These are phyloP conservation scores for Kryphioiulus occultus DNA, from an alignment of 2,888 invertebrate genomes.

Conservation along the genomic window DNA sequence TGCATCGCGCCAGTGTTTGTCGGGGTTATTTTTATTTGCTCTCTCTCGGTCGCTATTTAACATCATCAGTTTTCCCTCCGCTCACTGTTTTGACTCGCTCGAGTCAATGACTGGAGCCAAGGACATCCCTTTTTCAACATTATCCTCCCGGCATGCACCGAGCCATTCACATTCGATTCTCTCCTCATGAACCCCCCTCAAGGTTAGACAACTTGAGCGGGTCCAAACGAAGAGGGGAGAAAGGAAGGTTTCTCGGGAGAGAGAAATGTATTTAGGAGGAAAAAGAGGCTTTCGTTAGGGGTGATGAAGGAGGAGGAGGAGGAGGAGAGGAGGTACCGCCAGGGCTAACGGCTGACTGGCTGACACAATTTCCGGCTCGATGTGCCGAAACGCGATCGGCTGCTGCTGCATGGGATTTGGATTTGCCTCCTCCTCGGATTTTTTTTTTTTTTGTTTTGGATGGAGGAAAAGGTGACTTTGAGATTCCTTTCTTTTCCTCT, in stretches of 20 bases:
- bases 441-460: neutral
- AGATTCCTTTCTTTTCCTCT: slow-evolving; percentile 42
- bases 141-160: slow-evolving; percentile 22
- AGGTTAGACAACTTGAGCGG: slow-evolving; percentile 41
- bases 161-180: neutral
- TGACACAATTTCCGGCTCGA: slow-evolving; percentile 48
- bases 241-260: neutral
- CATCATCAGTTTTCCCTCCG: slow-evolving; percentile 36
- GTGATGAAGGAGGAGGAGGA: too few relatives aligned
- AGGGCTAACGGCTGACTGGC: slow-evolving; percentile 8
- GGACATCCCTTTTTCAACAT: slow-evolving; percentile 43
- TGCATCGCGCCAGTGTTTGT: neutral
- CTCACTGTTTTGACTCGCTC: slow-evolving; percentile 50
- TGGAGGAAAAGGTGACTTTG: slow-evolving; percentile 46
- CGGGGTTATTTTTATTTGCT: slow-evolving; percentile 47
- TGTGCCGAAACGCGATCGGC: too few relatives aligned
- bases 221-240: neutral
- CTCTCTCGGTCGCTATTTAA: neutral
- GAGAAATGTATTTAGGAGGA: neutral
- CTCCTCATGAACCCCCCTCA: slow-evolving; percentile 15
- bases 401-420: too few relatives aligned
- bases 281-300: too few relatives aligned
- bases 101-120: slow-evolving; percentile 53
- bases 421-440: too few relatives aligned
- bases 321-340: neutral